phyloP scores from a whole-genome alignment of 2,888 invertebrate species.

The Sesia apiformis region DNA sequence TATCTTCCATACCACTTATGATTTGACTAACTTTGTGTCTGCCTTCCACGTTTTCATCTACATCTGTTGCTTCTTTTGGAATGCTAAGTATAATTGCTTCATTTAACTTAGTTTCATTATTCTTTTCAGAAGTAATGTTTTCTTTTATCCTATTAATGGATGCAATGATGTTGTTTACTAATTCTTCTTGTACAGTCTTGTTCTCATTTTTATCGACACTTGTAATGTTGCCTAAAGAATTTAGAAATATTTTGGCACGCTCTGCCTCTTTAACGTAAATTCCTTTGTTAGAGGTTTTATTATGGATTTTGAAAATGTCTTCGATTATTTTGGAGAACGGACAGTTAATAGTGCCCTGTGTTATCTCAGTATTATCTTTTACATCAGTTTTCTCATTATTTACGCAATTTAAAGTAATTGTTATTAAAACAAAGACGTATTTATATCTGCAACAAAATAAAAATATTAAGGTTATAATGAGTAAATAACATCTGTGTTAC shows the following conservation, averaged over 20 bases:
- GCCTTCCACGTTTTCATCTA: constrained; percentile 13
- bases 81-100: constrained; percentile 54
- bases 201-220: constrained; percentile 29
- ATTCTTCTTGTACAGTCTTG: constrained; percentile 40
- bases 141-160: constrained; percentile 61
- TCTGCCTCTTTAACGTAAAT: constrained; percentile 39
- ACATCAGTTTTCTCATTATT: constrained; percentile 16
- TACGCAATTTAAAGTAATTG: constrained; percentile 9
- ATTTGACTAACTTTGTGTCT: constrained; percentile 26
- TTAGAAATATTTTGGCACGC: constrained; percentile 71
- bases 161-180: constrained; percentile 56
- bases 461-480: neutral
- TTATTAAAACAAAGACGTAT: constrained; percentile 24
- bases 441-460: constrained; percentile 38
- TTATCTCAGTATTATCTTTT: constrained; percentile 9
- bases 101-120: constrained; percentile 33
- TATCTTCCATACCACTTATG: constrained; percentile 54
- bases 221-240: constrained; percentile 72
- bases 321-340: constrained; percentile 59
- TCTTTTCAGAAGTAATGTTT: constrained; percentile 33
- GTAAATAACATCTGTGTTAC: too few species aligned
- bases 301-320: constrained; percentile 56
- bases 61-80: constrained; percentile 17
- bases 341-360: constrained; percentile 32
- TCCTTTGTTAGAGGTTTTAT: constrained; percentile 29